Base-by-base conservation (phyloP, 2,797 vertebrate genomes). In the Acanthurus leucopareius region DNA sequence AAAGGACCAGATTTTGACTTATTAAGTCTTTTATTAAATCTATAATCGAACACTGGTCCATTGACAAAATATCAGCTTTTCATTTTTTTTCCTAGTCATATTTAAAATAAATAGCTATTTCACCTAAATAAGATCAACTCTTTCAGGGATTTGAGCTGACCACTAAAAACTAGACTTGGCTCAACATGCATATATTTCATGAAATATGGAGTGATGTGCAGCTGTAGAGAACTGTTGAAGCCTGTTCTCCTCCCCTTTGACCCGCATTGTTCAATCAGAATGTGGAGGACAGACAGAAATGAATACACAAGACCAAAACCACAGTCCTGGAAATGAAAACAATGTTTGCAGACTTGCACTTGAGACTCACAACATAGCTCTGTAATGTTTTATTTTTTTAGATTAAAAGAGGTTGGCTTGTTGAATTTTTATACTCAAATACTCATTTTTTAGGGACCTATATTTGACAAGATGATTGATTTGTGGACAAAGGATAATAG, bases 391-490 rank as follows among this genome's bases (percentile, higher is more conserved):
- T 19, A 47, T 65, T 64, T 49, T 35, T 15, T 22, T 25, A 42
- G 35, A 40, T 10, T 48, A 35, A 52, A 16, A 38, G 45, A 8
- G 48, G 19, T 66, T 10, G 7, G n/a, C 48, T 66, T n/a, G 19
- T 52, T 19, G 63, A 4, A 40, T 38, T 65, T 51, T 52, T 22
- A 66, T 22, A 25, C 6, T 17, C 10, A 66, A 69, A 69, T 48
- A 69, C 40, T 48, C 45, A 13, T 58, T 48, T 58, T 14, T 59
- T 22, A 59, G 58, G 44, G 44, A 69, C 28, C 2, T 48, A n/a
- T 56, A 15, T 69, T 59, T 70, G 67, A 58, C 13, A 20, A 14
- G 19, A 20, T 17, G 20, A 35, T 63, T 63, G 35, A 64, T 64
- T 47, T 60, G 54, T 28, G 7, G 15, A 52, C 22, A 32, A 17